Evolutionary conservation across 2,888 invertebrate genomes (phyloP), one percentile per base, ranked within the genome.

Genomic region (Melipona beecheii): DNA sequence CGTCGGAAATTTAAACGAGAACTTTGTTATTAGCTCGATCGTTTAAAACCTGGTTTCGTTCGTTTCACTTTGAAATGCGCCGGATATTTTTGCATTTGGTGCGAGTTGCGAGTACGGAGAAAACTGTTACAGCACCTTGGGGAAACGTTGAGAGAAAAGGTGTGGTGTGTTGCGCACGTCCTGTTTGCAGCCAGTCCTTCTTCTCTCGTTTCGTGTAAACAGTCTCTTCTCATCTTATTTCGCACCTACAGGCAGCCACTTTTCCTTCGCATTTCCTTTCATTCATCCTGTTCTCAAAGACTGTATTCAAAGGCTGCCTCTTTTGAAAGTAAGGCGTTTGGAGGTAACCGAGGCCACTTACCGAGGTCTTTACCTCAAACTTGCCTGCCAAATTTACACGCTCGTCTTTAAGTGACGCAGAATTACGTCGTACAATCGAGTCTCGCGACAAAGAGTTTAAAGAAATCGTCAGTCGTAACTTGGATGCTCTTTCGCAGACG

Each of bases 261-360:
- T 75, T 84, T 83, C 82, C 76, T 58, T 62, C 56, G 21, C 71
- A 60, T 75, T 84, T 75, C 79, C 84, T 78, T 78, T 64, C 75
- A 49, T 58, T 68, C 31, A 64, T 62, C 64, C 54, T 49, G 17
- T 27, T 56, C 50, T 72, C 52, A 75, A 75, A 75, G 70, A 21
- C 66, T 27, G 50, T n/a, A 62, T 76, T 83, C 50, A 68, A 50
- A 36, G 50, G 13, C 50, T 27, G 21, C 49, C 36, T 54, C 52
- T 11, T 54, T 27, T 17, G 24, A 71, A 60, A 27, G 17, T 17
- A 13, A 70, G n/a, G 49, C 49, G 21, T n/a, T 36, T 0, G 43
- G 43, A 43, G 9, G 43, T 9, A 21, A 9, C 56, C 17, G 19
- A 66, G 15, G 5, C 27, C 2, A 24, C 19, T 54, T 15, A n/a